Percentiles rank a stretch among this genome's conserved stretches.
These are phyloP conservation scores for Salarias fasciatus DNA, from an alignment of 2,797 vertebrate species.

Conservation along the genomic window DNA sequence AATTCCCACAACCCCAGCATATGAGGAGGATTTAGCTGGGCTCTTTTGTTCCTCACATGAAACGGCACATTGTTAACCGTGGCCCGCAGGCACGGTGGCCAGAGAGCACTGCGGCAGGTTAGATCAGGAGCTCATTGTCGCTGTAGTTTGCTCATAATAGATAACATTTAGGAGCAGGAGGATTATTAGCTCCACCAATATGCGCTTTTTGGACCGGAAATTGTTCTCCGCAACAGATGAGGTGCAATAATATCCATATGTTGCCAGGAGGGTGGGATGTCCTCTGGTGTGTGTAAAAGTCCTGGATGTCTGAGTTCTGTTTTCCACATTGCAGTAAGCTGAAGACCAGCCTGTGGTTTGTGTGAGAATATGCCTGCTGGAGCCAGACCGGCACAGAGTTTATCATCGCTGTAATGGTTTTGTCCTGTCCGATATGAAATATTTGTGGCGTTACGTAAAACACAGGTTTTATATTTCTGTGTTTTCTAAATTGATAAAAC, in stretches of 20 bases:
- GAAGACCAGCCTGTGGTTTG: not conserved
- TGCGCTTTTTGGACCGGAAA: not conserved
- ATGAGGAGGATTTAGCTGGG: constrained; percentile 71
- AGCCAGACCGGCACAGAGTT: too few species aligned
- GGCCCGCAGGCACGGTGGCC: constrained; percentile 54
- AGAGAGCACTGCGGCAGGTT: constrained; percentile 42
- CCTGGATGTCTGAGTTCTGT: not conserved
- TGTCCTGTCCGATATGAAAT: too few species aligned
- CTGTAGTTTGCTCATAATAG: not conserved
- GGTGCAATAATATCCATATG: not conserved
- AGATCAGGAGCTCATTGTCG: constrained; percentile 15
- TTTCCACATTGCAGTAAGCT: not conserved
- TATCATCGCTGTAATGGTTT: too few species aligned
- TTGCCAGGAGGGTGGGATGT: not conserved
- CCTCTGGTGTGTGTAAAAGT: not conserved
- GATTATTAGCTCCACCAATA: not conserved
- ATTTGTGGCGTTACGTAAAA: too few species aligned
- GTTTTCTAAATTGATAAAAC: too few species aligned
- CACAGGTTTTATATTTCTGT: too few species aligned
- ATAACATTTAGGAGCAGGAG: not conserved
- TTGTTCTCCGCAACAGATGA: not conserved
- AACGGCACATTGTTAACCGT: constrained; percentile 68
- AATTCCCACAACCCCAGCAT: constrained; percentile 72
- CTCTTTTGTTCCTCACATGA: constrained; percentile 74
- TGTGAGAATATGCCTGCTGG: too few species aligned